Base-by-base conservation (phyloP, 2,888 invertebrate species). In the Graphium colonna region DNA sequence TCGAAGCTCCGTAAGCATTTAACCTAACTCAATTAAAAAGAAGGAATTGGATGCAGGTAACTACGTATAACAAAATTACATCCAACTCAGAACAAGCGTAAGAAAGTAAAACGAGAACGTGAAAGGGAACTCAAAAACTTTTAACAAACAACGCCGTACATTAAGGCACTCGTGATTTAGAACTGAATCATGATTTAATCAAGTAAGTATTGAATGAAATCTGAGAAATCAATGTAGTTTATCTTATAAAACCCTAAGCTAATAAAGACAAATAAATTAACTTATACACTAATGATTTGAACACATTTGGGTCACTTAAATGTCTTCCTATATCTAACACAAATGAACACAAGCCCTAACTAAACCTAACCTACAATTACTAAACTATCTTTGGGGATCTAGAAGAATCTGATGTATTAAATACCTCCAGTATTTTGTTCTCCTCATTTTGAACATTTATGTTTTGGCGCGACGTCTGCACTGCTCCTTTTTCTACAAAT, bases 101-200 rank as follows among this genome's bases (percentile, higher is more conserved):
- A 71, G 71, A 60, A 51, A 47, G 58, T 64, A 64, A 67, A 75
- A 75, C 65, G 65, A 61, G 66, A 77, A 77, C 71, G 65, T 67
- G 65, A 57, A 56, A 56, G 55, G 66, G 72, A 80, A 78, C 74
- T 68, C 64, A 65, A 71, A 60, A 64, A 62, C 60, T 67, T 69
- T 49, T 64, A 71, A 77, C 71, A 71, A 81, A 79, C 78, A 82
- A 79, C 70, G 79, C 87, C 87, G 86, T 80, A 73, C 83, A 88
- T 89, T 88, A 87, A 89, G 89, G 84, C 82, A 69, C 66, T 74
- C 63, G 62, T 52, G 50, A 64, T 63, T 60, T 61, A 57, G 50
- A 50, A 41, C 36, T 61, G 60, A 55, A 41, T 16, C 17, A 33
- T 31, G 42, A 47, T 45, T 3, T 16, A 55, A 18, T 39, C 46